Conservation (phyloP, 1,140 invertebrate species). For the Hycleus phaleratus region DNA sequence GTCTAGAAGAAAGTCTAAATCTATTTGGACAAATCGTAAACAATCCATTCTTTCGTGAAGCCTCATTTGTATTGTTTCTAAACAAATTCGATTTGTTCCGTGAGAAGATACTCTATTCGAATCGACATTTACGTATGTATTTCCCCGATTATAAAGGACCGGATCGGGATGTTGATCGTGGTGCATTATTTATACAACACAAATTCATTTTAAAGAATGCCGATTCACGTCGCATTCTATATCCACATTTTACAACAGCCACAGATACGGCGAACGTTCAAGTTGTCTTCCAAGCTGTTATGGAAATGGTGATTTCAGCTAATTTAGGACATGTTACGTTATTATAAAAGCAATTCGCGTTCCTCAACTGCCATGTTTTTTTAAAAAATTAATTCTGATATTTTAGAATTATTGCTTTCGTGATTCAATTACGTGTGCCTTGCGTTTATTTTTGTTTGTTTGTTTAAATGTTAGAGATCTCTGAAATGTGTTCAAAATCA, state of each 20-base stretch:
- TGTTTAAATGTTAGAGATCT: no score
- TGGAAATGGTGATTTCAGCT: conserved; percentile 53
- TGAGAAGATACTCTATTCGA: conserved; percentile 58
- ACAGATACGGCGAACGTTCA: conserved; percentile 57
- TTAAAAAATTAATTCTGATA: background rate
- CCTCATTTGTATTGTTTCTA: conserved; percentile 59
- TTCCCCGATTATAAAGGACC: conserved; percentile 57
- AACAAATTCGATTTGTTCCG: conserved; percentile 65
- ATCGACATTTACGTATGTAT: conserved; percentile 51
- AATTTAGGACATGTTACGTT: conserved; percentile 50
- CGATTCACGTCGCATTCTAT: conserved; percentile 52
- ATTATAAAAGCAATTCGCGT: conserved; percentile 31
- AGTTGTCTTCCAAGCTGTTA: conserved; percentile 53
- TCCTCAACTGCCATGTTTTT: conserved; percentile 10
- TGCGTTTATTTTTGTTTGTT: no score
- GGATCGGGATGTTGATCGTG: conserved; percentile 55
- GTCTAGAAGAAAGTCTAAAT: conserved; percentile 57
- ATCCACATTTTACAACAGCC: conserved; percentile 58
- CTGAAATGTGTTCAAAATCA: no score
- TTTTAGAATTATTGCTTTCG: no score
- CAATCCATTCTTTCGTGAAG: conserved; percentile 55
- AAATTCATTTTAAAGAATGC: conserved; percentile 52
- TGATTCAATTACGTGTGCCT: no score
- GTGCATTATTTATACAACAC: conserved; percentile 55
- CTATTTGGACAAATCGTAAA: conserved; percentile 58